These are phyloP conservation scores for Philypnodon macrostomus DNA, from an alignment of 2,797 vertebrate genomes.

Conservation along the genomic window DNA sequence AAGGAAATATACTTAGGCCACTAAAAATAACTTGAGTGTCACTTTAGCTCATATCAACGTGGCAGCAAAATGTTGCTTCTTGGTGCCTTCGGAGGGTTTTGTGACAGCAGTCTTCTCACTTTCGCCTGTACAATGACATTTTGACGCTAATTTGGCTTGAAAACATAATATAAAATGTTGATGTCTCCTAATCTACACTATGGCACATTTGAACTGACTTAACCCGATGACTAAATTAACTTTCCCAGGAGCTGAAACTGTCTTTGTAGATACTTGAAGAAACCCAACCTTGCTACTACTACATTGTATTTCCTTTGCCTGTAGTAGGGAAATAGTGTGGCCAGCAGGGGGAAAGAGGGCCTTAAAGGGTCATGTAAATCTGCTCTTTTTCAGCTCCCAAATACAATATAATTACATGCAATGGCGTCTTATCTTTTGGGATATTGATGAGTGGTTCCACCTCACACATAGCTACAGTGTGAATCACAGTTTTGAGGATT, in stretches of 20 bases:
- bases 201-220: slow-evolving; percentile 1
- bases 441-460: not conserved
- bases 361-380: too few species aligned
- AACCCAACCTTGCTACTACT: too few species aligned
- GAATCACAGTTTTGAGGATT: slow-evolving; percentile 18
- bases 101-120: slow-evolving; percentile 3
- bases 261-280: too few species aligned
- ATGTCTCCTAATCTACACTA: not conserved
- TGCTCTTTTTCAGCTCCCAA: too few species aligned
- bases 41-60: slow-evolving; percentile 18
- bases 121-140: not conserved
- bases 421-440: too few species aligned
- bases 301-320: too few species aligned
- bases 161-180: slow-evolving; percentile 4
- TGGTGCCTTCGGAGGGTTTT: not conserved
- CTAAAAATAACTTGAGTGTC: slow-evolving; percentile 32
- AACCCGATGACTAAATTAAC: too few species aligned
- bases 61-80: slow-evolving; percentile 5
- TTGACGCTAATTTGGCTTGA: too few species aligned
- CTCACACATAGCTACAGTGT: slow-evolving; percentile 2
- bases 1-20: not conserved
- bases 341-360: too few species aligned
- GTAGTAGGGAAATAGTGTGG: too few species aligned
- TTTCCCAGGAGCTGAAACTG: too few species aligned
- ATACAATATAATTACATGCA: too few species aligned